Percentiles rank a stretch among this genome's conserved stretches.
These are phyloP conservation scores for Cylloceria caligata DNA, from an alignment of 2,888 invertebrate genomes.

Conservation along the genomic window DNA sequence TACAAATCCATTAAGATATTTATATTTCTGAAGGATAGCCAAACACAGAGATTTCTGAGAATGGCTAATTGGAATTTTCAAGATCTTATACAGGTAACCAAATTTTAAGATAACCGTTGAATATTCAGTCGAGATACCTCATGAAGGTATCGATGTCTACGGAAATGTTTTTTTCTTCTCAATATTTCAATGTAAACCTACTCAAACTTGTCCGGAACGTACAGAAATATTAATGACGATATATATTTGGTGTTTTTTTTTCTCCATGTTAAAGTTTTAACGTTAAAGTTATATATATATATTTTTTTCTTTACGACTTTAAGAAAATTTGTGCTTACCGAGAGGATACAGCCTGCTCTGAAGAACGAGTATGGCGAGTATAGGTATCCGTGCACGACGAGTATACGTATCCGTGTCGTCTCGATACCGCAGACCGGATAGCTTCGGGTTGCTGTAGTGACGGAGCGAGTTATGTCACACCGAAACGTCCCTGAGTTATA, in stretches of 20 bases:
- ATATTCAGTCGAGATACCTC: no score
- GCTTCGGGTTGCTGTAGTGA: not conserved
- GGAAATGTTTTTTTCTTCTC: no score
- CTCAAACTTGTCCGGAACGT: no score
- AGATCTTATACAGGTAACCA: no score
- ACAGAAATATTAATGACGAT: not conserved
- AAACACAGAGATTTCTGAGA: no score
- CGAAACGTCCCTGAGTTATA: slow-evolving; percentile 60
- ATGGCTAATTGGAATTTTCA: not conserved
- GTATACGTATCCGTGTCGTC: not conserved
- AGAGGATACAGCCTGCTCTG: not conserved
- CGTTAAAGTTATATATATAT: not conserved
- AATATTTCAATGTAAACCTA: no score
- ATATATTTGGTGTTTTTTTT: no score
- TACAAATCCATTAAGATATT: no score
- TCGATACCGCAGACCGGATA: slow-evolving; percentile 36
- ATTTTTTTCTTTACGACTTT: not conserved
- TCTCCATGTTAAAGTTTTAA: not conserved
- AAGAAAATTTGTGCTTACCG: not conserved
- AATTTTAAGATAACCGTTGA: not conserved
- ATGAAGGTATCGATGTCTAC: no score
- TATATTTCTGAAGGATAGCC: not conserved
- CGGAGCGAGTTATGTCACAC: slow-evolving; percentile 55
- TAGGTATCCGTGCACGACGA: not conserved
- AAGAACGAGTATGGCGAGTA: not conserved